Evolutionary conservation across 1,140 invertebrate species (phyloP).

Genomic region (Neomicropteryx cornuta): DNA sequence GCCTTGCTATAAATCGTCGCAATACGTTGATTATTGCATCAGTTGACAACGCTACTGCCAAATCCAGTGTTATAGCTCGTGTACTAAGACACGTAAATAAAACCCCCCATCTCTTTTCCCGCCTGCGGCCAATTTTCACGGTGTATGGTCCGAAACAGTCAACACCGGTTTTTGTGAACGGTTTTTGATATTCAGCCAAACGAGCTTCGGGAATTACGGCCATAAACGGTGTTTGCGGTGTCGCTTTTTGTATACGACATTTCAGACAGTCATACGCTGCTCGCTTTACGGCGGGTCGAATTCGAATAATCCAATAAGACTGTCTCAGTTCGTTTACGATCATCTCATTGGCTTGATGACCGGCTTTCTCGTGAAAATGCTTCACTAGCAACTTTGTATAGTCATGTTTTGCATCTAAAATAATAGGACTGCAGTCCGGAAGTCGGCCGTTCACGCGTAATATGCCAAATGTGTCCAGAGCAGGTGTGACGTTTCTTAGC

Average conservation of each 20-base stretch:
- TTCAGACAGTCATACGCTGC: background rate
- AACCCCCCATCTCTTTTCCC: slow-evolving; percentile 19
- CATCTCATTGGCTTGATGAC: slow-evolving; percentile 13
- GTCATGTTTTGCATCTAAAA: slow-evolving; percentile 9
- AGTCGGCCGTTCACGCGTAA: slow-evolving; percentile 6
- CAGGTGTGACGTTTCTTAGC: slow-evolving; percentile 1
- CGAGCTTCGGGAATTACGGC: slow-evolving; percentile 14
- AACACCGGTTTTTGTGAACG: slow-evolving; percentile 14
- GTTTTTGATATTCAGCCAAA: slow-evolving; percentile 9
- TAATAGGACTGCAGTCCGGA: slow-evolving; percentile 2
- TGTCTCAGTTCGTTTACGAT: slow-evolving; percentile 13
- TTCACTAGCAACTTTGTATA: slow-evolving; percentile 12
- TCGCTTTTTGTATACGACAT: slow-evolving; percentile 7
- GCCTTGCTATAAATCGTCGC: slow-evolving; percentile 13
- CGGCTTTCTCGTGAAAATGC: slow-evolving; percentile 9
- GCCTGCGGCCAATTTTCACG: slow-evolving; percentile 10
- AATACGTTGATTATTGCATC: slow-evolving; percentile 15
- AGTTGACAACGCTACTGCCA: slow-evolving; percentile 12
- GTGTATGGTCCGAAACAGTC: slow-evolving; percentile 19
- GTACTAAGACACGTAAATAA: slow-evolving; percentile 20
- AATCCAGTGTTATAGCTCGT: slow-evolving; percentile 19
- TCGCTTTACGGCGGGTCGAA: background rate
- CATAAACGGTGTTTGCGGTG: slow-evolving; percentile 10
- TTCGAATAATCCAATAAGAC: slow-evolving; percentile 5
- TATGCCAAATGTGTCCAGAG: slow-evolving; percentile 6